These are phyloP conservation scores for Mythimna lalbum DNA, from an alignment of 2,888 invertebrate genomes.

Conservation along the genomic window DNA sequence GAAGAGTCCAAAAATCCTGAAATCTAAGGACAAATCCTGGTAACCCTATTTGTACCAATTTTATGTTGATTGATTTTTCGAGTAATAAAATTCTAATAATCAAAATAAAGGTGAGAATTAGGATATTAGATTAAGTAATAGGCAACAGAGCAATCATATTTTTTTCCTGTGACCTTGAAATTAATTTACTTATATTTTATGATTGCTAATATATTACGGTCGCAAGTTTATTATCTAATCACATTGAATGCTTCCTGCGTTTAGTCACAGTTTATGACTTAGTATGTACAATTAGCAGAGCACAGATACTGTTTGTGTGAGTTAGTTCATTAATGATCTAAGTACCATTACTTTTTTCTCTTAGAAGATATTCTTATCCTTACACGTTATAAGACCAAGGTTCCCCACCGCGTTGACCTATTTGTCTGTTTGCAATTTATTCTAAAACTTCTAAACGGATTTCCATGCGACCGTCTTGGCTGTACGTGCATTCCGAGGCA, in stretches of 20 bases:
- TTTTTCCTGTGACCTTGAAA: conserved; percentile 22
- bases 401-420: too few relatives aligned
- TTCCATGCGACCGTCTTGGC: too few relatives aligned
- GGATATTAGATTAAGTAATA: neutral
- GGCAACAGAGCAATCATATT: too few relatives aligned
- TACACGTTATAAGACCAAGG: too few relatives aligned
- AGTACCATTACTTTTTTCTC: neutral
- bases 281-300: conserved; percentile 13
- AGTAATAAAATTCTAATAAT: neutral
- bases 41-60: neutral
- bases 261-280: conserved; percentile 35
- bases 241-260: conserved; percentile 38
- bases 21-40: too few relatives aligned
- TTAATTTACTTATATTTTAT: conserved; percentile 16
- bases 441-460: too few relatives aligned
- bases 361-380: neutral
- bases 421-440: too few relatives aligned
- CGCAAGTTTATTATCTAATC: conserved; percentile 40
- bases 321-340: neutral
- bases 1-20: too few relatives aligned
- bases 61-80: neutral
- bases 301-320: conserved; percentile 3
- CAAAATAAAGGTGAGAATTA: conserved; percentile 7
- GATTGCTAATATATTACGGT: conserved; percentile 26
- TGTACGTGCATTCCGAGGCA: too few relatives aligned